phyloP scores from a whole-genome alignment of 2,113 vertebrate species.

The Laterallus jamaicensis region DNA sequence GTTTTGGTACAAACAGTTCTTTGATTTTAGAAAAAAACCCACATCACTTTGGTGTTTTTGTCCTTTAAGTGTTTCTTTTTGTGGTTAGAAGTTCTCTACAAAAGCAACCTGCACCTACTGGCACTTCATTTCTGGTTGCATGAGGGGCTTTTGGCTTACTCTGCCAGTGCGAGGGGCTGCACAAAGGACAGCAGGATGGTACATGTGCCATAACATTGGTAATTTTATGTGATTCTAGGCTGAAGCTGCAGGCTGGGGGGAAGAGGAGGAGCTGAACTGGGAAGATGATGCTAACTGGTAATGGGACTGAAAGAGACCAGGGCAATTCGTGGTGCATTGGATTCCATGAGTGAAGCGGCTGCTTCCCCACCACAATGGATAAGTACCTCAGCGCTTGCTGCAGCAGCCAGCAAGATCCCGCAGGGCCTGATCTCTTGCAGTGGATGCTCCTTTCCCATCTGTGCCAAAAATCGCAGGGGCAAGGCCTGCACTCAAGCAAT shows the following conservation, averaged over 20 bases:
- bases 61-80: neutral
- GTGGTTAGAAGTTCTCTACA: neutral
- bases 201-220: neutral
- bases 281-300: slow-evolving; percentile 88
- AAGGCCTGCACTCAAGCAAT: slow-evolving; percentile 10
- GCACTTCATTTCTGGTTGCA: neutral
- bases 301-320: slow-evolving; percentile 1
- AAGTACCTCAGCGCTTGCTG: slow-evolving; percentile 66
- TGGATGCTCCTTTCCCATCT: slow-evolving; percentile 4
- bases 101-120: neutral
- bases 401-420: neutral
- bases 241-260: slow-evolving; percentile 89
- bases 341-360: slow-evolving; percentile 9
- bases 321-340: neutral
- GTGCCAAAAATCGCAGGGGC: slow-evolving; percentile 52
- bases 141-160: neutral
- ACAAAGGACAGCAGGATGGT: neutral
- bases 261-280: slow-evolving; percentile 91
- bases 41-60: neutral
- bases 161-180: neutral
- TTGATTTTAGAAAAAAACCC: neutral
- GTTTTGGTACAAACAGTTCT: neutral
- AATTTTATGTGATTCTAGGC: slow-evolving; percentile 69
- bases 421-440: neutral
- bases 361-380: neutral